Evolutionary conservation across 2,888 invertebrate species (phyloP), one percentile per base, ranked within the genome.

Genomic region (Aphodius sticticus): DNA sequence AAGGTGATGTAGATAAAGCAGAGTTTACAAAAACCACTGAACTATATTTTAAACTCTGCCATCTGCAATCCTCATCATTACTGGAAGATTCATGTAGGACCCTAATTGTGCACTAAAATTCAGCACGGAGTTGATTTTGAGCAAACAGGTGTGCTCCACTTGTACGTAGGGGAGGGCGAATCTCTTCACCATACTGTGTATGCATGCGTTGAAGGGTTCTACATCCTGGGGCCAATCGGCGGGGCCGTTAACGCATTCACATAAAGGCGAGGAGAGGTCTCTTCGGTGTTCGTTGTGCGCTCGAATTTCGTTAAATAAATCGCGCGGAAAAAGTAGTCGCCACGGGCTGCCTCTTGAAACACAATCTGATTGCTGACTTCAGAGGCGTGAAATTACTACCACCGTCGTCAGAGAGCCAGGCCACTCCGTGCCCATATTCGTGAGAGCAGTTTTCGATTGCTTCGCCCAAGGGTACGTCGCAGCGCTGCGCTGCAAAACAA

Each of bases 331-430:
- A 36, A 74, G 37, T 37, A 37, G 74, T 37, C 36, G 74, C 74
- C 74, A 35, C 36, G 37, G 74, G 74, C 74, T 35, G 70, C 74
- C 74, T 74, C 74, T 74, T 74, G 74, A 74, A 74, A 74, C 74
- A 74, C 74, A 74, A 74, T 74, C 74, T 74, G 74, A 74, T 74
- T 37, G 74, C 74, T 74, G 74, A 36, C 74, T 74, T 74, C 74
- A 37, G 74, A 74, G 74, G 74, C 74, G 74, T 74, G 74, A 74
- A 74, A 74, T 74, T 74, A 74, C 74, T 74, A 74, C 74, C 74
- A 74, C 74, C 74, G 74, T 35, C 74, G 35, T 35, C 26, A 26
- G 26, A 26, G 26, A 26, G 36, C n/a, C 74, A 35, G 35, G 36
- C 74, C 74, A 35, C 26, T 74, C 74, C 74, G 74, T 74, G 36